Evolutionary conservation across 2,888 invertebrate species (phyloP).

Genomic region (Pandemis heparana): DNA sequence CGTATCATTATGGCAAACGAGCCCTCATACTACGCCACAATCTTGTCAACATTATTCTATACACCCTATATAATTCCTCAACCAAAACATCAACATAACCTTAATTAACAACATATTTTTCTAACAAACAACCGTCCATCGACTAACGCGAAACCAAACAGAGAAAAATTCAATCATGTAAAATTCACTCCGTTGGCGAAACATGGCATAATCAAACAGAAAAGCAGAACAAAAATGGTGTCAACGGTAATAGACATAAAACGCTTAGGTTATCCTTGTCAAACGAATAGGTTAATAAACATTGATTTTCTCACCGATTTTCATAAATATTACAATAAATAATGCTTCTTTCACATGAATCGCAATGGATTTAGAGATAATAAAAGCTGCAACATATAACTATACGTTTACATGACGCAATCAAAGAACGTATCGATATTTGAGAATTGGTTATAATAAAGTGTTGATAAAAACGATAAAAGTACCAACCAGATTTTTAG

Average conservation of each 20-base stretch:
- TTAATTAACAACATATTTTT: constrained; percentile 56
- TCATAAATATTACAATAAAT: constrained; percentile 41
- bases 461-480: constrained; percentile 54
- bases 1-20: constrained; percentile 20
- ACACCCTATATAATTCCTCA: constrained; percentile 56
- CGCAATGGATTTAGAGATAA: constrained; percentile 50
- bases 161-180: constrained; percentile 33
- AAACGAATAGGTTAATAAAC: constrained; percentile 73
- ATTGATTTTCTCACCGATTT: constrained; percentile 47
- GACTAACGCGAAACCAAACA: constrained; percentile 19
- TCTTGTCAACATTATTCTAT: constrained; percentile 50
- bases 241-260: constrained; percentile 62
- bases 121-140: constrained; percentile 22
- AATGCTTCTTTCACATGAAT: constrained; percentile 42
- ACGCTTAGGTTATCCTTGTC: constrained; percentile 80
- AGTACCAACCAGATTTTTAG: constrained; percentile 58
- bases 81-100: constrained; percentile 86
- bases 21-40: constrained; percentile 11
- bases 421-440: constrained; percentile 75
- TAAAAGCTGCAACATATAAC: constrained; percentile 60
- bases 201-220: constrained; percentile 60
- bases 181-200: constrained; percentile 31
- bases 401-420: constrained; percentile 83
- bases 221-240: constrained; percentile 81
- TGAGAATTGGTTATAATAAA: constrained; percentile 77